Percentiles rank a stretch among this genome's conserved stretches.
Conservation (phyloP, 1,140 invertebrate genomes). For the Oryctes rhinoceros region DNA sequence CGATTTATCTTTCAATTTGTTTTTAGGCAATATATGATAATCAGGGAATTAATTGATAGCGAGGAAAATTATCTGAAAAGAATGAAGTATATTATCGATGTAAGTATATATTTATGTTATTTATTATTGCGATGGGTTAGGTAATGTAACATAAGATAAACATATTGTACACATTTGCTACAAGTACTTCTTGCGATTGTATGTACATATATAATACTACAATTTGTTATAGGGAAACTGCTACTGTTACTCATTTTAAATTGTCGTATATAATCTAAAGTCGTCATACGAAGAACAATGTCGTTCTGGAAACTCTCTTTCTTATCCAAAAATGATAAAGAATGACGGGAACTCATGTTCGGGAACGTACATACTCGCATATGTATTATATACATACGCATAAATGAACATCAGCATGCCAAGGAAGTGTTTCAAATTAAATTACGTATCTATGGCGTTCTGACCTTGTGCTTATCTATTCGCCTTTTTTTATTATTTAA, state of each 20-base stretch:
- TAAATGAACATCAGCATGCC: background rate
- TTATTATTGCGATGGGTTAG: background rate
- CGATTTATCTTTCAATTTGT: background rate
- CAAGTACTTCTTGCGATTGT: too few relatives aligned
- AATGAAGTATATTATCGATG: slow-evolving; percentile 22
- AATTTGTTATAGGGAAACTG: too few relatives aligned
- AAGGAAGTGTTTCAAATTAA: background rate
- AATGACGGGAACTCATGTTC: background rate
- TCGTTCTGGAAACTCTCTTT: background rate
- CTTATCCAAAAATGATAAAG: background rate
- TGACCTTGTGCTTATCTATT: slow-evolving; percentile 6
- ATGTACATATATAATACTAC: too few relatives aligned
- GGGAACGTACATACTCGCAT: background rate
- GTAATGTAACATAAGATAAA: background rate
- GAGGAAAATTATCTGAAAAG: slow-evolving; percentile 27
- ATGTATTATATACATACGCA: too few relatives aligned
- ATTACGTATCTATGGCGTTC: background rate
- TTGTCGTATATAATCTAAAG: too few relatives aligned
- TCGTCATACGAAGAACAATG: background rate
- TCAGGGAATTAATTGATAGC: slow-evolving; percentile 15
- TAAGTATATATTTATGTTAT: background rate
- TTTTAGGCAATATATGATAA: slow-evolving; percentile 23
- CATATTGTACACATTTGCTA: too few relatives aligned
- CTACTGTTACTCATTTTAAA: too few relatives aligned
- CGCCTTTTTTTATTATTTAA: background rate